Evolutionary conservation across 1,140 invertebrate species (phyloP).

Genomic region (Orius laevigatus): DNA sequence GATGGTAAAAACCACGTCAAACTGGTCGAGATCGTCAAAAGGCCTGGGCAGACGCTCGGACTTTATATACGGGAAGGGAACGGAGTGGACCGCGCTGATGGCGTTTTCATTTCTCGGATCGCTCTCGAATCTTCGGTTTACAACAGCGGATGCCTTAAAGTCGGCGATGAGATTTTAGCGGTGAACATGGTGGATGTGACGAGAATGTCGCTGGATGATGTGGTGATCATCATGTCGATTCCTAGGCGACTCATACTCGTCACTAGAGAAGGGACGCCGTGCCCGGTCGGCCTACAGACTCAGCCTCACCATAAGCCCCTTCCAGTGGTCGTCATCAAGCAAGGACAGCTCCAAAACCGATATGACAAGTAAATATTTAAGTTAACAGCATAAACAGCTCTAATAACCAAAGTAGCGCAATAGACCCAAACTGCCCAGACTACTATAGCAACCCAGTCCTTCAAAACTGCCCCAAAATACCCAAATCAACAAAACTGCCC

Average conservation of each 20-base stretch:
- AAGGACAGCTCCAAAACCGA: no score
- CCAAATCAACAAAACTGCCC: no score
- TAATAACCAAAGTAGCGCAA: no score
- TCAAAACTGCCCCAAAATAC: no score
- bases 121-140: slow-evolving; percentile 92
- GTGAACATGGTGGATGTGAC: slow-evolving; percentile 96
- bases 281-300: slow-evolving; percentile 10
- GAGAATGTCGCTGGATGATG: slow-evolving; percentile 94
- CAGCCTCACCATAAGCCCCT: slow-evolving; percentile 30
- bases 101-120: slow-evolving; percentile 96
- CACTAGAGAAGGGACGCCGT: slow-evolving; percentile 43
- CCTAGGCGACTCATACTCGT: slow-evolving; percentile 85
- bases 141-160: slow-evolving; percentile 87
- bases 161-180: slow-evolving; percentile 96
- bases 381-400: no score
- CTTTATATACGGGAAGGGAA: slow-evolving; percentile 93
- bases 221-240: slow-evolving; percentile 98
- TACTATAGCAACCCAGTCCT: no score
- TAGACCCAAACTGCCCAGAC: no score
- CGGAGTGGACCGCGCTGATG: slow-evolving; percentile 79
- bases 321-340: slow-evolving; percentile 85
- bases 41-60: slow-evolving; percentile 94
- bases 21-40: slow-evolving; percentile 97
- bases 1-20: slow-evolving; percentile 69
- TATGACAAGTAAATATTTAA: no score